phyloP scores from a whole-genome alignment of 1,140 invertebrate species.

The Camponotus floridanus region DNA sequence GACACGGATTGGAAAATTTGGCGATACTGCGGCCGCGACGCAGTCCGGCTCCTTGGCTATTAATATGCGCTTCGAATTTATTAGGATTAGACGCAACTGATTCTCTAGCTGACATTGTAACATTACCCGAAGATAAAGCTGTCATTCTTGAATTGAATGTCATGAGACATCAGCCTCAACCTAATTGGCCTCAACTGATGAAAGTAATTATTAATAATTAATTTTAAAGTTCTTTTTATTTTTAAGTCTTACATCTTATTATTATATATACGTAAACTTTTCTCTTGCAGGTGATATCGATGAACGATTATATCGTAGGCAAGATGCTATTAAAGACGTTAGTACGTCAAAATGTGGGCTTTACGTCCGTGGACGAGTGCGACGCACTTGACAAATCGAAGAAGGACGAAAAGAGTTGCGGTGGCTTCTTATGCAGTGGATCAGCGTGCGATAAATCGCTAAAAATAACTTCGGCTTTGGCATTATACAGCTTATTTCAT shows the following conservation, averaged over 20 bases:
- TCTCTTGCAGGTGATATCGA: slow-evolving; percentile 87
- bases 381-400: slow-evolving; percentile 9
- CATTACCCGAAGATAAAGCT: slow-evolving; percentile 86
- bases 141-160: slow-evolving; percentile 90
- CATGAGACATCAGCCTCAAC: slow-evolving; percentile 91
- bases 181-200: slow-evolving; percentile 90
- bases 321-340: slow-evolving; percentile 79
- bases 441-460: slow-evolving; percentile 81
- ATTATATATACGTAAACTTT: background rate
- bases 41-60: slow-evolving; percentile 89
- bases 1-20: slow-evolving; percentile 87
- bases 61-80: slow-evolving; percentile 88
- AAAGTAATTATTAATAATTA: slow-evolving; percentile 86
- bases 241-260: background rate
- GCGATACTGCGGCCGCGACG: slow-evolving; percentile 85
- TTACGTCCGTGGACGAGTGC: slow-evolving; percentile 63
- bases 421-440: slow-evolving; percentile 89
- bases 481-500: slow-evolving; percentile 81
- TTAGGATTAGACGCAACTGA: slow-evolving; percentile 85
- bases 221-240: slow-evolving; percentile 31
- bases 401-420: slow-evolving; percentile 82
- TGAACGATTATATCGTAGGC: slow-evolving; percentile 87
- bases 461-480: slow-evolving; percentile 71
- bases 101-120: slow-evolving; percentile 44
- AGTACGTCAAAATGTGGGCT: slow-evolving; percentile 71